These are phyloP conservation scores for Glossophaga mutica DNA, from an alignment of 2,797 vertebrate species.

Conservation along the genomic window DNA sequence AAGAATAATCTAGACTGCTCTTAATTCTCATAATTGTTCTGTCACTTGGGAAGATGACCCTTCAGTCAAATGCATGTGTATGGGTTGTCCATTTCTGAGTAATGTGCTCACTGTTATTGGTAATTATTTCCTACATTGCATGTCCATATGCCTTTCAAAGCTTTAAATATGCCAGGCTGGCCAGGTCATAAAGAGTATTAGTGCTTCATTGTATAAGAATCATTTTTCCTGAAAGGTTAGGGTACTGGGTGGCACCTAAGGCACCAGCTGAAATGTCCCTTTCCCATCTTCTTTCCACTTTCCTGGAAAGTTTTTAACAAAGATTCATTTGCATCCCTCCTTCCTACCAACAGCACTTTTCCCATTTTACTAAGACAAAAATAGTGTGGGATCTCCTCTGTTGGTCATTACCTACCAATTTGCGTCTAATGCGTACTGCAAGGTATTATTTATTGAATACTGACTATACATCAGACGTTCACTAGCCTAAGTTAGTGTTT, in stretches of 20 bases:
- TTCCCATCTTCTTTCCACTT: not conserved
- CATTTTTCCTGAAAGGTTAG: not conserved
- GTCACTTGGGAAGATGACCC: not conserved
- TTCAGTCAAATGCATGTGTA: not conserved
- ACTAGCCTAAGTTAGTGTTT: not conserved
- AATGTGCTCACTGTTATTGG: not conserved
- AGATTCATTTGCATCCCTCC: not conserved
- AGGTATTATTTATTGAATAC: not conserved
- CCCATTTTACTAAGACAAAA: not conserved
- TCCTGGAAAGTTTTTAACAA: not conserved
- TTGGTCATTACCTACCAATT: not conserved
- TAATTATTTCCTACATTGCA: not conserved
- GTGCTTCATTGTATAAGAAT: not conserved
- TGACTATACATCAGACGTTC: not conserved
- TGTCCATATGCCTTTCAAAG: not conserved
- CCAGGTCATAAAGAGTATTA: not conserved
- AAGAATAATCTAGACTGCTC: not conserved
- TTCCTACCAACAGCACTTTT: not conserved
- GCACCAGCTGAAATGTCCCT: not conserved
- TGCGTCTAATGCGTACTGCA: not conserved
- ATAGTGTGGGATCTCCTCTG: not conserved
- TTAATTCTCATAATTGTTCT: not conserved
- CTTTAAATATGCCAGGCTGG: not conserved
- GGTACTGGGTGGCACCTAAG: not conserved
- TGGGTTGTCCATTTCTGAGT: not conserved